phyloP scores from a whole-genome alignment of 2,888 invertebrate genomes.

The Agonopterix arenella region DNA sequence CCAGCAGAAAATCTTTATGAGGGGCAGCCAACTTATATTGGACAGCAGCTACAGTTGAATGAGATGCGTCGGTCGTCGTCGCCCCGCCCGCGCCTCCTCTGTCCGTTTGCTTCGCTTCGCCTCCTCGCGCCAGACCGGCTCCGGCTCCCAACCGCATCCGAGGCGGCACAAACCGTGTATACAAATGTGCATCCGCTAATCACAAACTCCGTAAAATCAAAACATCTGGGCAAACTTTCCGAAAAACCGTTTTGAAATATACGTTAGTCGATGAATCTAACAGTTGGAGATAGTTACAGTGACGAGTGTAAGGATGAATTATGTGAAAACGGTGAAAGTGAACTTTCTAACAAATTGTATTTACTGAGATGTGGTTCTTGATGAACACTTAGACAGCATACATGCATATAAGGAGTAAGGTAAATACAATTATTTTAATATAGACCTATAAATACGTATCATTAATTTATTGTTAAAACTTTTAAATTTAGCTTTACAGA shows the following conservation, averaged over 20 bases:
- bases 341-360: slow-evolving; percentile 44
- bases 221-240: not conserved
- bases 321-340: slow-evolving; percentile 59
- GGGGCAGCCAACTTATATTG: not conserved
- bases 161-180: slow-evolving; percentile 4
- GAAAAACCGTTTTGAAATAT: not conserved
- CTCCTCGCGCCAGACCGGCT: slow-evolving; percentile 1
- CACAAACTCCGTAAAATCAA: slow-evolving; percentile 1
- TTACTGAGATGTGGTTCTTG: slow-evolving; percentile 58
- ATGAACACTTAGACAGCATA: slow-evolving; percentile 53
- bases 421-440: slow-evolving; percentile 18
- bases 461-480: too few species aligned
- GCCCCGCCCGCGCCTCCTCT: not conserved
- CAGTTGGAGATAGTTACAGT: not conserved
- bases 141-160: slow-evolving; percentile 3
- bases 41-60: not conserved
- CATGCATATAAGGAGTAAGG: slow-evolving; percentile 63
- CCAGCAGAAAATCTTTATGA: not conserved
- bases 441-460: too few species aligned
- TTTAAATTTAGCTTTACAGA: too few species aligned
- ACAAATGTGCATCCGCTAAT: slow-evolving; percentile 1
- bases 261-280: not conserved
- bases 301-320: slow-evolving; percentile 5
- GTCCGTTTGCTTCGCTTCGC: not conserved
- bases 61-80: not conserved